Evolutionary conservation across 2,888 invertebrate species (phyloP).

Genomic region (Argyresthia goedartella): DNA sequence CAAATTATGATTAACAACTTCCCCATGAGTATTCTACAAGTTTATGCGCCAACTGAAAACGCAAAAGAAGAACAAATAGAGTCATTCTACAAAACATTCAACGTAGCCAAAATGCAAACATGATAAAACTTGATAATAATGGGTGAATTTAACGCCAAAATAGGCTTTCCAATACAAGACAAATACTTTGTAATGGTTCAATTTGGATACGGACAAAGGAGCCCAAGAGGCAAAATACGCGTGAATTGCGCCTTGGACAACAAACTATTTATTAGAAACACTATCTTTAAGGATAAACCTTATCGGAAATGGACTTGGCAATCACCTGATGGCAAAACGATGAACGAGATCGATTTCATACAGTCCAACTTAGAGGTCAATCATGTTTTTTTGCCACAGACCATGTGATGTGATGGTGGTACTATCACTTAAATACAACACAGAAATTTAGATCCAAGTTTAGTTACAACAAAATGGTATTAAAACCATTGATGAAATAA

Average conservation of each 20-base stretch:
- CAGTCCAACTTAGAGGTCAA: not conserved
- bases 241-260: conserved; percentile 5
- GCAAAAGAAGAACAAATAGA: too few relatives aligned
- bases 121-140: too few relatives aligned
- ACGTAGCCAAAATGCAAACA: too few relatives aligned
- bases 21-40: too few relatives aligned
- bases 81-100: too few relatives aligned
- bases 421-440: not conserved
- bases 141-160: too few relatives aligned
- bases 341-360: not conserved
- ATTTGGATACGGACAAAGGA: conserved; percentile 6
- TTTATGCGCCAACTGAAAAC: too few relatives aligned
- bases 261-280: conserved; percentile 5
- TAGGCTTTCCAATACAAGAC: too few relatives aligned
- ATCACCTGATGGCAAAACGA: conserved; percentile 14
- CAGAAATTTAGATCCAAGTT: not conserved
- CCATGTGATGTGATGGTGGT: not conserved
- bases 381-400: not conserved
- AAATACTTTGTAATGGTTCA: not conserved
- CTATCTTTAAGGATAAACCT: too few relatives aligned
- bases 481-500: not conserved
- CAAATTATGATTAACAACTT: too few relatives aligned
- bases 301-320: not conserved
- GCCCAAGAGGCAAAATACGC: not conserved
- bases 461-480: too few relatives aligned